Evolutionary conservation across 2,113 vertebrate genomes (phyloP).

Genomic region (Paratilapia polleni): DNA sequence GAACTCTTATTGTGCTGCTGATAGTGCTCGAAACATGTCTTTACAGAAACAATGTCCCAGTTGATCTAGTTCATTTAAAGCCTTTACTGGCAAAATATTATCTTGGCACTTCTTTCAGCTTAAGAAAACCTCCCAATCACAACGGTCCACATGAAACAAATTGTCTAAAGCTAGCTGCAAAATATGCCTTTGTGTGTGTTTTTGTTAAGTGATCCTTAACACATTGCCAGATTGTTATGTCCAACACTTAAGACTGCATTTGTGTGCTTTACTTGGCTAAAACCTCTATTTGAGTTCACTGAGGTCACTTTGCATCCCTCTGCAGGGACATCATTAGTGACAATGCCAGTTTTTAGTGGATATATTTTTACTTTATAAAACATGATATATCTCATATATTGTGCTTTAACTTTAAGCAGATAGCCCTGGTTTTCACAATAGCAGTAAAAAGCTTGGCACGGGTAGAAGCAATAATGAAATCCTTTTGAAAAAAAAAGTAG

Average conservation of each 20-base stretch:
- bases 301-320: constrained; percentile 20
- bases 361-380: constrained; percentile 32
- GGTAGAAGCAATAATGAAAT: constrained; percentile 1
- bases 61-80: background rate
- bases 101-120: background rate
- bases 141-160: background rate
- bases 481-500: constrained; percentile 13
- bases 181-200: background rate
- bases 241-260: constrained; percentile 2
- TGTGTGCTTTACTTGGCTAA: constrained; percentile 30
- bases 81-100: background rate
- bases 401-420: background rate
- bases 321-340: constrained; percentile 42
- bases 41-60: background rate
- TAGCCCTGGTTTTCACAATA: constrained; percentile 4
- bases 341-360: constrained; percentile 18
- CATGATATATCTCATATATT: constrained; percentile 17
- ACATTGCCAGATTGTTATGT: background rate
- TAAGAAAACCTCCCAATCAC: background rate
- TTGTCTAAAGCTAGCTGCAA: background rate
- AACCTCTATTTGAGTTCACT: constrained; percentile 25
- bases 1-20: too few species aligned
- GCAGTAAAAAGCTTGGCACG: background rate
- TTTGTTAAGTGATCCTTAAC: constrained; percentile 18
- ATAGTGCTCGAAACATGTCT: too few species aligned